Conservation (phyloP, 1,140 invertebrate genomes). For the Teleopsis dalmanni region DNA sequence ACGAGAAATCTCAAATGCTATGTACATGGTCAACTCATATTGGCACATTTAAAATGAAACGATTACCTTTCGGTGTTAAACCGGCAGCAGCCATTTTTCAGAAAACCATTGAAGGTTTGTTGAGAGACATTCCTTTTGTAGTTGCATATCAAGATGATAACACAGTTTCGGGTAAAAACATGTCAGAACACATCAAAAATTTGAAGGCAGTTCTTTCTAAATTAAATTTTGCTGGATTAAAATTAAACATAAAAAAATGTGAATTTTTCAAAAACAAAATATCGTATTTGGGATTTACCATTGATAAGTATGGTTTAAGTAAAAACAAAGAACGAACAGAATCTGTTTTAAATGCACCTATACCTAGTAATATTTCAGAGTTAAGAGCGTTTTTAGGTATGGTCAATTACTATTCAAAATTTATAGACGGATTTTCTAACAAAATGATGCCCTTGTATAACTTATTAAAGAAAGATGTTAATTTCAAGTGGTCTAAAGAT, state of each 20-base stretch:
- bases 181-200: conserved; percentile 21
- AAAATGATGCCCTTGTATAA: conserved; percentile 21
- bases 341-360: conserved; percentile 18
- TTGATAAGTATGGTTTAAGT: conserved; percentile 25
- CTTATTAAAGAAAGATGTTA: conserved; percentile 22
- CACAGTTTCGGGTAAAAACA: conserved; percentile 23
- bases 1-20: conserved; percentile 21
- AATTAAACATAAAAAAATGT: conserved; percentile 28
- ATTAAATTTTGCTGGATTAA: conserved; percentile 14
- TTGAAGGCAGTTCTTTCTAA: conserved; percentile 4
- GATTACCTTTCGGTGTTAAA: conserved; percentile 20
- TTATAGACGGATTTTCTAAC: conserved; percentile 28
- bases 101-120: conserved; percentile 34
- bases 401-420: conserved; percentile 33
- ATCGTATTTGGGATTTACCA: conserved; percentile 24
- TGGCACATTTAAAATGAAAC: conserved; percentile 26
- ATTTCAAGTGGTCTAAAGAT: conserved; percentile 19
- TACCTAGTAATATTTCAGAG: conserved; percentile 24
- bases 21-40: conserved; percentile 21
- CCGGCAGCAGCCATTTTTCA: conserved; percentile 43
- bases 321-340: conserved; percentile 17
- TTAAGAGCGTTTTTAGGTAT: conserved; percentile 34
- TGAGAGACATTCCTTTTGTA: conserved; percentile 21
- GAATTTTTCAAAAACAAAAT: conserved; percentile 25
- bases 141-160: conserved; percentile 39